Evolutionary conservation across 2,113 vertebrate genomes (phyloP).

Genomic region (Cyphomyrus discorhynchus): DNA sequence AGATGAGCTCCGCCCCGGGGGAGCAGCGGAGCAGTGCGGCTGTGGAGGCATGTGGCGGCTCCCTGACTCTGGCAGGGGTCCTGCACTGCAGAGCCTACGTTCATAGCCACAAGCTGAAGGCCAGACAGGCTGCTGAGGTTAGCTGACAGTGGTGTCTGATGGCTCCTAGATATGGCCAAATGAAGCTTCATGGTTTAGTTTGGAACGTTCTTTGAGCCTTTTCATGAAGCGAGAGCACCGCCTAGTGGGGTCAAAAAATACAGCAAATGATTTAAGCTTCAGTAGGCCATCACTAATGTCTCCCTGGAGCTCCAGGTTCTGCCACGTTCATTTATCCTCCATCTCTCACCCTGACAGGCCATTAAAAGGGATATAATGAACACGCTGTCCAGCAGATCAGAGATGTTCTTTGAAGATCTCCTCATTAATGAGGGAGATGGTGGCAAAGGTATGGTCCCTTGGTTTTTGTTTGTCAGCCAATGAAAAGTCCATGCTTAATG

Average conservation of each 20-base stretch:
- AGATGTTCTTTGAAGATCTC: slow-evolving; percentile 85
- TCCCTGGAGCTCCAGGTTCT: not conserved
- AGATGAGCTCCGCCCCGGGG: slow-evolving; percentile 45
- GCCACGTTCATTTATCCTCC: not conserved
- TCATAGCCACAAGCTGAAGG: slow-evolving; percentile 79
- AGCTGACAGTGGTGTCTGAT: not conserved
- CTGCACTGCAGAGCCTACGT: slow-evolving; percentile 79
- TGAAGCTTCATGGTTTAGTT: not conserved
- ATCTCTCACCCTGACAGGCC: slow-evolving; percentile 53
- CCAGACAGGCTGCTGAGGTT: slow-evolving; percentile 79
- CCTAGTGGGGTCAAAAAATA: not conserved
- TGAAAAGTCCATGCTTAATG: not conserved
- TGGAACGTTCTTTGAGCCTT: not conserved
- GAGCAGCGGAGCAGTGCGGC: slow-evolving; percentile 54
- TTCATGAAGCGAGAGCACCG: not conserved
- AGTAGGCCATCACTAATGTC: not conserved
- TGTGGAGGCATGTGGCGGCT: slow-evolving; percentile 70
- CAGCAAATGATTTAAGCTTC: not conserved
- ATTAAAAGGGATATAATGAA: slow-evolving; percentile 86
- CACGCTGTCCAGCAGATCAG: slow-evolving; percentile 76
- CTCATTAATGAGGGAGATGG: slow-evolving; percentile 57
- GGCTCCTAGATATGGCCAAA: not conserved
- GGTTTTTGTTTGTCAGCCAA: not conserved
- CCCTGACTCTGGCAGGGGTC: slow-evolving; percentile 67
- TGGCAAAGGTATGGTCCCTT: slow-evolving; percentile 17